phyloP scores from a whole-genome alignment of 2,113 vertebrate species.

The Isurus oxyrinchus region DNA sequence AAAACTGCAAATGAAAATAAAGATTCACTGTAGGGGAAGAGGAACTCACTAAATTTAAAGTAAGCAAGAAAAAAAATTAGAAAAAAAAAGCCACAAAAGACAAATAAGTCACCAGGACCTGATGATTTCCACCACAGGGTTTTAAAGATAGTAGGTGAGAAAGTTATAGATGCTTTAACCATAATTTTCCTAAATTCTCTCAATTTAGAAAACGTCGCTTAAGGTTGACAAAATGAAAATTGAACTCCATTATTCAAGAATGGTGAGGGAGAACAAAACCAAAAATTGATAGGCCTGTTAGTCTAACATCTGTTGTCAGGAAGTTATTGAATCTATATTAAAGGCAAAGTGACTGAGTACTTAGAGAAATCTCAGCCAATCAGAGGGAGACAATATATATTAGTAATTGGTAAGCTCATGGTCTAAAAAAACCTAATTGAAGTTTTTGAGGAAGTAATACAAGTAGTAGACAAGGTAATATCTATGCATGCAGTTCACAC shows the following conservation, averaged over 20 bases:
- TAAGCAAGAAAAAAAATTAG: background rate
- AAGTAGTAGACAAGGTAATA: background rate
- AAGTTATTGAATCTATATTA: conserved; percentile 5
- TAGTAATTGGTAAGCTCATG: background rate
- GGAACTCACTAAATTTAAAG: background rate
- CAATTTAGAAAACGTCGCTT: no score
- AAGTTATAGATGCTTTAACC: background rate
- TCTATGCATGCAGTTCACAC: background rate
- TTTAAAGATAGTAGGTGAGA: background rate
- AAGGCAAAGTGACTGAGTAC: background rate
- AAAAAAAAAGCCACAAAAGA: background rate
- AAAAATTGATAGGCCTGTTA: background rate
- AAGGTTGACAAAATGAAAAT: background rate
- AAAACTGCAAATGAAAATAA: background rate
- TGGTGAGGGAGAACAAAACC: background rate
- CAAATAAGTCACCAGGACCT: background rate
- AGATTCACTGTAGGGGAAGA: background rate
- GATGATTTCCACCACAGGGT: background rate
- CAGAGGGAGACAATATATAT: no score
- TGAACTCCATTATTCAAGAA: background rate
- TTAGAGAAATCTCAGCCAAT: background rate
- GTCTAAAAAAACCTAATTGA: background rate
- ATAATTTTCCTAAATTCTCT: no score
- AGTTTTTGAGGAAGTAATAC: background rate
- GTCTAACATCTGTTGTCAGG: background rate